Evolutionary conservation across 2,113 vertebrate genomes (phyloP).

Genomic region (Chascanopsetta lugubris): DNA sequence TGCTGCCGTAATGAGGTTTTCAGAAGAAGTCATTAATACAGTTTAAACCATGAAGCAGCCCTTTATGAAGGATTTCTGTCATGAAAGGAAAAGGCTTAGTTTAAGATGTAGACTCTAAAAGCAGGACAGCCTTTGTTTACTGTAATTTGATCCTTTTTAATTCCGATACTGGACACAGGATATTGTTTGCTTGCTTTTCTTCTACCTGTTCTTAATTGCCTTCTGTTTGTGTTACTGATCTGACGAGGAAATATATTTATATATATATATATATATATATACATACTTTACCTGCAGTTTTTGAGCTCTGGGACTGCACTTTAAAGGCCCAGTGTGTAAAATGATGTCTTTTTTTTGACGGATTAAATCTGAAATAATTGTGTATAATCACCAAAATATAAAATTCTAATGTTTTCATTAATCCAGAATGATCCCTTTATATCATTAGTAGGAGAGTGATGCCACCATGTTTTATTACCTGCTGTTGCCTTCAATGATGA

Average conservation of each 20-base stretch:
- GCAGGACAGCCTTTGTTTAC: background rate
- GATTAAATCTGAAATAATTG: too few relatives aligned
- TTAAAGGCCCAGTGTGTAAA: too few relatives aligned
- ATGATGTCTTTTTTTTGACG: too few relatives aligned
- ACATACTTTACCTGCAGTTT: background rate
- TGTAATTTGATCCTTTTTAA: conserved; percentile 1
- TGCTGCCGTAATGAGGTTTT: background rate
- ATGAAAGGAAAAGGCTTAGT: background rate
- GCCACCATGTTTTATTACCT: too few relatives aligned
- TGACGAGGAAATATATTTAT: too few relatives aligned
- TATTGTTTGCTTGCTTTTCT: background rate
- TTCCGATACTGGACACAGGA: background rate
- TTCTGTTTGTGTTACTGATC: background rate
- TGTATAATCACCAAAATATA: too few relatives aligned
- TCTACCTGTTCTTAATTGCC: background rate
- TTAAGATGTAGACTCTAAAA: background rate
- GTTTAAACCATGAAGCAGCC: background rate
- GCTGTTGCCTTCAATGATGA: too few relatives aligned
- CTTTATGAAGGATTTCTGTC: background rate
- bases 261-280: too few relatives aligned
- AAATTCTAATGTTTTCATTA: too few relatives aligned
- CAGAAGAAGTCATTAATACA: background rate
- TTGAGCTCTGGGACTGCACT: background rate
- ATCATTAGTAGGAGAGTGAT: too few relatives aligned
- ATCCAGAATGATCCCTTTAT: too few relatives aligned